Percentiles rank a stretch among this genome's conserved stretches.
Evolutionary conservation across 2,888 invertebrate species (phyloP).

Genomic region (Cyclophora albipunctata): DNA sequence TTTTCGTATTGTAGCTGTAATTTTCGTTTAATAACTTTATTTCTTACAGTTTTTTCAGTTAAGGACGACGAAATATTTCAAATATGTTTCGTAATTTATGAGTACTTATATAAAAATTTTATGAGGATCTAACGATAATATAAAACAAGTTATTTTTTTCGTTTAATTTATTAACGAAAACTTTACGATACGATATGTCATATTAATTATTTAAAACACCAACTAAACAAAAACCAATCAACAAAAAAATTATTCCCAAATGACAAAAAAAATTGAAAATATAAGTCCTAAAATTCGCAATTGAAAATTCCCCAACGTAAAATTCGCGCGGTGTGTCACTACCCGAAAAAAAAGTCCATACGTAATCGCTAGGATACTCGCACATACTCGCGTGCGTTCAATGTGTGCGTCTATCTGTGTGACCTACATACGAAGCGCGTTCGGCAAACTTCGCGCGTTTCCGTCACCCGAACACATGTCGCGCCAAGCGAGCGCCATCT

Average conservation of each 20-base stretch:
- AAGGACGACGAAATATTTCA: too few species aligned
- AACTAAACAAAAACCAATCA: too few species aligned
- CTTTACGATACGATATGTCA: too few species aligned
- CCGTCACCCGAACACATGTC: constrained; percentile 60
- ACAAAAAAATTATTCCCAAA: neutral
- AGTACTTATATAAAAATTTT: too few species aligned
- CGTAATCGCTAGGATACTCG: constrained; percentile 44
- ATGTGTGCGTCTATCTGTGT: constrained; percentile 63
- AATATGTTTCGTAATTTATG: too few species aligned
- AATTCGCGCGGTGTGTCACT: constrained; percentile 39
- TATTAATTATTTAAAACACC: too few species aligned
- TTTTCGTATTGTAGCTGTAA: too few species aligned
- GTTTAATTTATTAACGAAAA: too few species aligned
- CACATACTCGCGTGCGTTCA: constrained; percentile 22
- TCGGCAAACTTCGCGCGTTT: constrained; percentile 57
- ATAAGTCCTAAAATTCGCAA: neutral
- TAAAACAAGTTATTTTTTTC: too few species aligned
- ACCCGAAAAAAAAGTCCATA: constrained; percentile 40
- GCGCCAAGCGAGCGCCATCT: constrained; percentile 42
- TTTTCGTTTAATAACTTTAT: too few species aligned
- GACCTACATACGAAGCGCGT: constrained; percentile 67
- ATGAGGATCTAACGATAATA: too few species aligned
- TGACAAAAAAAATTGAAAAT: constrained; percentile 3
- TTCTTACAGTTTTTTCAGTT: too few species aligned
- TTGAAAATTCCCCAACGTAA: neutral